Conservation (phyloP, 2,797 vertebrate genomes). For the Cyprinodon diabolis region DNA sequence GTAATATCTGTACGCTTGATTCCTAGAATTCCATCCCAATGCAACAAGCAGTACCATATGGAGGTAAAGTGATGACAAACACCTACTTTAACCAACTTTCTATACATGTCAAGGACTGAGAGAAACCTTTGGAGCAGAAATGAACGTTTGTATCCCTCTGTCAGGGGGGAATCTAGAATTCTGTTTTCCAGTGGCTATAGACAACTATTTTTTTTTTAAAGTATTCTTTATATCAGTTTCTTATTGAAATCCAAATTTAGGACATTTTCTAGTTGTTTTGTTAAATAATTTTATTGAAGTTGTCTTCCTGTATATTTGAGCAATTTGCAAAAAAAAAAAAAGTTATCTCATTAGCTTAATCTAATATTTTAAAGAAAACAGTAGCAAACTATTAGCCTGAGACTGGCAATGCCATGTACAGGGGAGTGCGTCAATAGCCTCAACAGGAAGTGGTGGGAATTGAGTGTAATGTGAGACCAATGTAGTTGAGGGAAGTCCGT, state of each 20-base stretch:
- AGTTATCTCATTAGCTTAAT: too few species aligned
- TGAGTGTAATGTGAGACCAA: too few species aligned
- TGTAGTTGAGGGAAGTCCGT: too few species aligned
- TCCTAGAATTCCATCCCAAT: conserved; percentile 58
- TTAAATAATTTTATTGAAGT: too few species aligned
- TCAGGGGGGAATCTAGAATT: not conserved
- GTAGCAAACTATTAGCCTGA: too few species aligned
- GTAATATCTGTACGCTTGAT: conserved; percentile 67
- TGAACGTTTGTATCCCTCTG: not conserved
- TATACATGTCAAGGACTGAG: conserved; percentile 49
- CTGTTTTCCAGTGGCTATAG: not conserved
- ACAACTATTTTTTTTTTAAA: not conserved
- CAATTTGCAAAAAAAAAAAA: too few species aligned
- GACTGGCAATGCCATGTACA: too few species aligned
- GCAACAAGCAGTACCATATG: conserved; percentile 42
- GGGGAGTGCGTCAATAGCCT: too few species aligned
- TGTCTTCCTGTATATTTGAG: too few species aligned
- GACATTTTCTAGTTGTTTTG: not conserved
- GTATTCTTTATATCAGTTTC: not conserved
- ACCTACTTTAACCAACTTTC: conserved; percentile 44
- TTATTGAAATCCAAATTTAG: not conserved
- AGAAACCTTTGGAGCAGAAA: conserved; percentile 35
- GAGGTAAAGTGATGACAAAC: conserved; percentile 44
- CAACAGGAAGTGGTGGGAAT: too few species aligned
- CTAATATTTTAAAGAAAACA: too few species aligned